Evolutionary conservation across 2,113 vertebrate genomes (phyloP).

Genomic region (Pseudorectes ferrugineus): DNA sequence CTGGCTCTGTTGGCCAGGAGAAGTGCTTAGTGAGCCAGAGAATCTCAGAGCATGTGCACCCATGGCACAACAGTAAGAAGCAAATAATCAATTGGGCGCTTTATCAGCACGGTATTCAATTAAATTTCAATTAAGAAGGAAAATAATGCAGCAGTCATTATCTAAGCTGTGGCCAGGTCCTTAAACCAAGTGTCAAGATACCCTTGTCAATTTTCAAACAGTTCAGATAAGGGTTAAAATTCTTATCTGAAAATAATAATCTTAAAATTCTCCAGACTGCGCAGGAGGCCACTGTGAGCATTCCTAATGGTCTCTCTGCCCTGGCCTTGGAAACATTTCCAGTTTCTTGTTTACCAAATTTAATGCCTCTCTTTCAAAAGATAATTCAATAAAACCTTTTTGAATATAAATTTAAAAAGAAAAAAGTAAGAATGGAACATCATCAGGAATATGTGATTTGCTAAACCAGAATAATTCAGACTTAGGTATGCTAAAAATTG

Average conservation of each 20-base stretch:
- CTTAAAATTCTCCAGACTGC: not conserved
- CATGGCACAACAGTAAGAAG: not conserved
- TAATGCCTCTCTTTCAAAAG: not conserved
- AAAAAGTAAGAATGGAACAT: not conserved
- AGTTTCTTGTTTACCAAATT: not conserved
- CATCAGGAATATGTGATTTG: not conserved
- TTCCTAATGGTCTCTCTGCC: not conserved
- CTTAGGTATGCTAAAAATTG: not conserved
- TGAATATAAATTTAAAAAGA: not conserved
- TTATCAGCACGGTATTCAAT: slow-evolving; percentile 34
- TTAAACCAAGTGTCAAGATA: slow-evolving; percentile 24
- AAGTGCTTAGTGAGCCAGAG: not conserved
- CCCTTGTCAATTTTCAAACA: not conserved
- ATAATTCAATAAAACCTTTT: not conserved
- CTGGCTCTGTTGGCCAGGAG: not conserved
- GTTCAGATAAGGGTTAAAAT: not conserved
- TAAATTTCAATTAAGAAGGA: slow-evolving; percentile 52
- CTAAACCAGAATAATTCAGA: not conserved
- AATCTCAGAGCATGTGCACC: not conserved
- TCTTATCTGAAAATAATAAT: too few relatives aligned
- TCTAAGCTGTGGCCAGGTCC: not conserved
- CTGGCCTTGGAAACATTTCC: not conserved
- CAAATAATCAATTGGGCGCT: slow-evolving; percentile 6
- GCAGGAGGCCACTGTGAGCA: not conserved
- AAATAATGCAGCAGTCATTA: slow-evolving; percentile 38